Conservation (phyloP, 2,797 vertebrate species). For the Siniperca obscura region DNA sequence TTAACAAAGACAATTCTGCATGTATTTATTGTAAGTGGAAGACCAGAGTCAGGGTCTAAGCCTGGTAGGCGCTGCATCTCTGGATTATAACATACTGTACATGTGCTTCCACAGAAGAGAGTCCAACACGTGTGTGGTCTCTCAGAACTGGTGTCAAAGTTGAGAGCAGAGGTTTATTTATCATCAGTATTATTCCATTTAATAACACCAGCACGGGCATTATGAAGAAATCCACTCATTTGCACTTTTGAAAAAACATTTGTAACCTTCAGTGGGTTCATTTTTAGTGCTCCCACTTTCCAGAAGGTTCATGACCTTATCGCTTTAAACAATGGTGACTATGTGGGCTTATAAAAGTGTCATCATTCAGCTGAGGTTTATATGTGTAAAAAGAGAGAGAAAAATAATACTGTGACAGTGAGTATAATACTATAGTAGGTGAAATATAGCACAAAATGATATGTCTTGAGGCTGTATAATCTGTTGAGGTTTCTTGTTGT, state of each 20-base stretch:
- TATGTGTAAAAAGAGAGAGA: constrained; percentile 8
- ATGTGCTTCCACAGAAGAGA: constrained; percentile 79
- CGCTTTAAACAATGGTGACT: constrained; percentile 33
- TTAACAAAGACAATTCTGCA: constrained; percentile 3
- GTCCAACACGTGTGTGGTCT: constrained; percentile 87
- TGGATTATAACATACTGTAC: constrained; percentile 89
- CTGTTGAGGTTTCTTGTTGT: constrained; percentile 8
- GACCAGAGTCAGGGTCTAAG: constrained; percentile 83
- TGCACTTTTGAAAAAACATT: constrained; percentile 21
- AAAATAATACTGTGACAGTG: constrained; percentile 6
- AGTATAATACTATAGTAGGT: constrained; percentile 25
- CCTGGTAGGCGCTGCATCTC: constrained; percentile 89
- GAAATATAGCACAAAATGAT: constrained; percentile 10
- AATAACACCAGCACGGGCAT: not conserved
- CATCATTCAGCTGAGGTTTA: constrained; percentile 19
- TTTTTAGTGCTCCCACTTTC: constrained; percentile 15
- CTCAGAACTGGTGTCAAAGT: constrained; percentile 85
- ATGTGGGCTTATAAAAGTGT: constrained; percentile 23
- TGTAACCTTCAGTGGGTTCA: constrained; percentile 29
- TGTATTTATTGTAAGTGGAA: not conserved
- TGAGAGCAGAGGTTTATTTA: constrained; percentile 42
- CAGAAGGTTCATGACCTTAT: constrained; percentile 17
- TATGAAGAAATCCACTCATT: not conserved
- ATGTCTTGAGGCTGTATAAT: not conserved
- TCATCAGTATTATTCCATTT: constrained; percentile 6